Percentiles rank a stretch among this genome's conserved stretches.
These are phyloP conservation scores for Hanleya hanleyi DNA, from an alignment of 2,888 invertebrate species.

Conservation along the genomic window DNA sequence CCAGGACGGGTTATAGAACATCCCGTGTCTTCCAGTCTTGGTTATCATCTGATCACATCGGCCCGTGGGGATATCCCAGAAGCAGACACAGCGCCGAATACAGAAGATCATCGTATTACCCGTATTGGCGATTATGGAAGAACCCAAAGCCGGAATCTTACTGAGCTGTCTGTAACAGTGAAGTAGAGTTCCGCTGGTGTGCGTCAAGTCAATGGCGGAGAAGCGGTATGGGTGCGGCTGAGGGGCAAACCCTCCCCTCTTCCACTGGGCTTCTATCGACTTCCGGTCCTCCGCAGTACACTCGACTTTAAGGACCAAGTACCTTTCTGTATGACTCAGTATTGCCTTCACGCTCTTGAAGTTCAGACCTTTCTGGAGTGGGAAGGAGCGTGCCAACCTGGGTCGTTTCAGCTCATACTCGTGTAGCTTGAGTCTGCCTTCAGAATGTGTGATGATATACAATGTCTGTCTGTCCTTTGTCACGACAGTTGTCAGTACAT, in stretches of 20 bases:
- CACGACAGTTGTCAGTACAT: conserved; percentile 40
- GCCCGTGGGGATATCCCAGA: conserved; percentile 65
- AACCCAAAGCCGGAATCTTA: conserved; percentile 59
- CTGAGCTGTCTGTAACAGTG: conserved; percentile 53
- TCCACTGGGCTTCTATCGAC: conserved; percentile 50
- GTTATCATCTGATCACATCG: conserved; percentile 56
- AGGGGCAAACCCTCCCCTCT: conserved; percentile 41
- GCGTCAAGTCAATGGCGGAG: conserved; percentile 51
- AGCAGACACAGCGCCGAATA: conserved; percentile 40
- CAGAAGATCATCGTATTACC: conserved; percentile 52
- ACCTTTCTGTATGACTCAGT: conserved; percentile 47
- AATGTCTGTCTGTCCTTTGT: conserved; percentile 33
- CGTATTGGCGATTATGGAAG: conserved; percentile 37
- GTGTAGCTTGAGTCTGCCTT: conserved; percentile 12
- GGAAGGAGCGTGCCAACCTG: conserved; percentile 42
- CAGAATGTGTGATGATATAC: conserved; percentile 37
- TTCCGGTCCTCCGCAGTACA: conserved; percentile 51
- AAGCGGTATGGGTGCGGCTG: conserved; percentile 55
- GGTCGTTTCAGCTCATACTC: background rate
- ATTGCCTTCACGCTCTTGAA: conserved; percentile 41
- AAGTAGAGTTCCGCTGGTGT: conserved; percentile 45
- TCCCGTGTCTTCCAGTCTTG: conserved; percentile 37
- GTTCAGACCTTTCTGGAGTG: conserved; percentile 42
- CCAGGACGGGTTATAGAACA: conserved; percentile 57
- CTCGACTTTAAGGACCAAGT: conserved; percentile 44